phyloP scores from a whole-genome alignment of 1,140 invertebrate species.

The Physella acuta region DNA sequence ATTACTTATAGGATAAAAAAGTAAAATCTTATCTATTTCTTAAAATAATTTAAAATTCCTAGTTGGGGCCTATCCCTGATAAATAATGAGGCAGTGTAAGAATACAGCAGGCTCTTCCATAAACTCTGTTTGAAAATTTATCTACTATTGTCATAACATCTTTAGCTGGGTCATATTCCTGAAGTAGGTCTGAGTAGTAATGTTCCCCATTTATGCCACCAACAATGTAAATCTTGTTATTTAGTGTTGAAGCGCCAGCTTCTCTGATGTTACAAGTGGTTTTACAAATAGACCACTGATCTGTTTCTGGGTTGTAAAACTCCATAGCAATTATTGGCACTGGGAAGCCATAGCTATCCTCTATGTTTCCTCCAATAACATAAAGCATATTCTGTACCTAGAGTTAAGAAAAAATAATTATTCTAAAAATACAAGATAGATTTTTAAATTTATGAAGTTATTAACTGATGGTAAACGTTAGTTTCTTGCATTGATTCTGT shows the following conservation, averaged over 20 bases:
- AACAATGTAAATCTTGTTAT: conserved; percentile 52
- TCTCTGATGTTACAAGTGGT: conserved; percentile 52
- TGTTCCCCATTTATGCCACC: conserved; percentile 57
- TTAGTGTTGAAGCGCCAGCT: conserved; percentile 50
- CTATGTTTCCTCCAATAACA: conserved; percentile 54
- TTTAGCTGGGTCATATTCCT: conserved; percentile 41
- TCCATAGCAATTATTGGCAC: conserved; percentile 53
- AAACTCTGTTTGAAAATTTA: conserved; percentile 48
- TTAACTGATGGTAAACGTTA: no score
- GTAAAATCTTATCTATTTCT: background rate
- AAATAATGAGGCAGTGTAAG: conserved; percentile 48
- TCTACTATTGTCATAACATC: conserved; percentile 46
- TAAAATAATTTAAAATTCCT: background rate
- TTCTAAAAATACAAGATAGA: no score
- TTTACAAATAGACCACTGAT: conserved; percentile 53
- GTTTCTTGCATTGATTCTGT: no score
- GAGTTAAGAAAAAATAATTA: background rate
- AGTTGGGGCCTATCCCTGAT: conserved; percentile 20
- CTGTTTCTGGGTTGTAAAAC: conserved; percentile 41
- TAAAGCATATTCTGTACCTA: conserved; percentile 44
- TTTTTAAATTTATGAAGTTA: no score
- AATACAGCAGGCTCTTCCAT: conserved; percentile 52
- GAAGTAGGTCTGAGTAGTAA: conserved; percentile 49
- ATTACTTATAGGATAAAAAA: background rate
- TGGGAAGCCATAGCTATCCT: conserved; percentile 53